A percentile compares a stretch with the other conserved stretches of the same genome.
Conservation (phyloP, 2,888 invertebrate genomes). For the Troilus luridus region DNA sequence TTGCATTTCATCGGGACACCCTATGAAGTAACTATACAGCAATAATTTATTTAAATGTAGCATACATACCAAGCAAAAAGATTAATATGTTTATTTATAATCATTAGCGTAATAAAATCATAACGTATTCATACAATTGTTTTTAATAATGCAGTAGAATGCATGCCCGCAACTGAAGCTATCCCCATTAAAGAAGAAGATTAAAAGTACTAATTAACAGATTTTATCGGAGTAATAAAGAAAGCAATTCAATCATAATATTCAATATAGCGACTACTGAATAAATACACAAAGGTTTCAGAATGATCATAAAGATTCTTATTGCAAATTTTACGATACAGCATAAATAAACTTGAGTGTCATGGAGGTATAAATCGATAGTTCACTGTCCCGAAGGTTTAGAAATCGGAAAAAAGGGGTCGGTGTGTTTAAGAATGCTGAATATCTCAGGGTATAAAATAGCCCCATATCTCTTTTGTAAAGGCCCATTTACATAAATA, state of each 20-base stretch:
- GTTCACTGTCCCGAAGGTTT: constrained; percentile 2
- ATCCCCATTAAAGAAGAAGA: neutral
- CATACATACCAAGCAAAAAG: no score
- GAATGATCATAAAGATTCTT: neutral
- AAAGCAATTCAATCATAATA: neutral
- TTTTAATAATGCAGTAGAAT: no score
- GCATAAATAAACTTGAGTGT: neutral
- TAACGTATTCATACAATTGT: no score
- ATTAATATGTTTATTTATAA: no score
- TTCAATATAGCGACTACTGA: neutral
- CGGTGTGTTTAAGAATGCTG: constrained; percentile 25
- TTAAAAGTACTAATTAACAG: neutral
- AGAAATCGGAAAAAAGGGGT: constrained; percentile 39
- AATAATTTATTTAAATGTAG: no score
- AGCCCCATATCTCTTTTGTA: constrained; percentile 20
- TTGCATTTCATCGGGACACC: no score
- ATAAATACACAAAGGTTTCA: neutral
- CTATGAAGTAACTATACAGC: no score
- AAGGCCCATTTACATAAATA: constrained; percentile 30
- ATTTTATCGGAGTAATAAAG: neutral
- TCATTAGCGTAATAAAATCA: no score
- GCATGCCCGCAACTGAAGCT: no score
- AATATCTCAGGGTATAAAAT: constrained; percentile 17
- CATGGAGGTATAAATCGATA: neutral
- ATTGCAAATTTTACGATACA: neutral